Base-by-base conservation (phyloP, 2,113 vertebrate genomes). In the Xiphophorus couchianus region DNA sequence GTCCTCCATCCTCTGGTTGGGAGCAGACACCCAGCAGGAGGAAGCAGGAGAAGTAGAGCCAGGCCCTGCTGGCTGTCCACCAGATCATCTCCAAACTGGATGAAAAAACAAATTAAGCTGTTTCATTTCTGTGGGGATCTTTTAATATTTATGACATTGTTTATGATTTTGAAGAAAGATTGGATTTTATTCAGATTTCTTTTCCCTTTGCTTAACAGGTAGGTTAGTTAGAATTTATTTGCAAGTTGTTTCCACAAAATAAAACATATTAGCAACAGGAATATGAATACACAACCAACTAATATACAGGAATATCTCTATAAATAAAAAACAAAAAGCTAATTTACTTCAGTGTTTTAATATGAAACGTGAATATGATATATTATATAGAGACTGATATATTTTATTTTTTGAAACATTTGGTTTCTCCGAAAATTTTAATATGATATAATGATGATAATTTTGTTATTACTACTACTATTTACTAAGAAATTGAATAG, bases 21-120 rank as follows among this genome's bases (percentile, higher is more conserved):
- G 71, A 71, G 62, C 72, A 85, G 51, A 84, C 28, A 30, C 80
- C 67, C 68, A 93, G 62, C 74, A 95, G 74, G 77, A 94, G 73
- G 77, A 89, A 88, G 79, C 77, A 90, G 66, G 79, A 86, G 65
- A 90, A 74, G 73, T 74, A 84, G 78, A 92, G 80, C 82, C 84
- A 75, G 9, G 73, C 31, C 66, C 82, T 69, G 65, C 74, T 87
- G 81, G 86, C 74, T 65, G 54, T 80, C 66, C 64, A 76, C 79
- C 73, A 81, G 74, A 92, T 69, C 88, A 91, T 89, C 83, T 90
- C 84, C 67, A 69, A 77, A 68, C 63, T 30, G 54, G 7, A 33
- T 73, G 71, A 68, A 76, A 80, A 39, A 79, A 27, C 17, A 67
- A 58, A 58, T 51, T 29, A 61, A 31, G 22, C 14, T 10, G 8